Evolutionary conservation across 1,140 invertebrate species (phyloP).

Genomic region (Drosophila orena): DNA sequence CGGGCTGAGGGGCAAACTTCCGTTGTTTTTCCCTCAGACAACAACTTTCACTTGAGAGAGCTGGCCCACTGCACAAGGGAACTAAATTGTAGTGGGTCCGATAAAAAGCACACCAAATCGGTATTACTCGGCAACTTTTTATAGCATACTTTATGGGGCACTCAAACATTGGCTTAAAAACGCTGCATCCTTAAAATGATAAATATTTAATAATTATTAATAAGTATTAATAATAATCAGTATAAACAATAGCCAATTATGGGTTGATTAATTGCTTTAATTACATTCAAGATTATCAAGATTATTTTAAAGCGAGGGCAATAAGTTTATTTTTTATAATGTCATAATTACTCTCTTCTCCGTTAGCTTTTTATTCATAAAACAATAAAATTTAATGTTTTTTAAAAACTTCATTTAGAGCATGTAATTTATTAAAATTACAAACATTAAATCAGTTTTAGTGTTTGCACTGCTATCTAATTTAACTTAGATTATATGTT

Average conservation of each 20-base stretch:
- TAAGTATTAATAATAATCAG: too few species aligned
- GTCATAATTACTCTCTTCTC: neutral
- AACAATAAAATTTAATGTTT: too few species aligned
- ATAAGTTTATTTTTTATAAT: neutral
- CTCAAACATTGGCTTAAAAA: constrained; percentile 7
- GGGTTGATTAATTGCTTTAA: neutral
- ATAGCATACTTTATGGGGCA: constrained; percentile 10
- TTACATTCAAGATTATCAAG: neutral
- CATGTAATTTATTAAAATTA: neutral
- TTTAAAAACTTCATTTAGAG: too few species aligned
- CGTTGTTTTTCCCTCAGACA: constrained; percentile 64
- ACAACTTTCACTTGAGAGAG: constrained; percentile 67
- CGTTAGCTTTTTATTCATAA: neutral
- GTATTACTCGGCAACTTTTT: constrained; percentile 23
- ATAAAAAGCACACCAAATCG: constrained; percentile 26
- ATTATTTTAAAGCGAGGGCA: neutral
- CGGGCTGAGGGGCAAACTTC: constrained; percentile 42
- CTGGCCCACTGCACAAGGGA: constrained; percentile 46
- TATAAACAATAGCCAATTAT: neutral
- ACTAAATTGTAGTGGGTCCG: constrained; percentile 29
- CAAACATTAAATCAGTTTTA: neutral
- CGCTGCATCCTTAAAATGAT: neutral
- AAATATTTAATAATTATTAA: too few species aligned
- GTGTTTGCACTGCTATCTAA: too few species aligned
- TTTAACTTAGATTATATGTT: too few species aligned